A percentile compares a stretch with the other conserved stretches of the same genome.
These are phyloP conservation scores for Pangasius larnaudii DNA, from an alignment of 2,797 vertebrate species.

Conservation along the genomic window DNA sequence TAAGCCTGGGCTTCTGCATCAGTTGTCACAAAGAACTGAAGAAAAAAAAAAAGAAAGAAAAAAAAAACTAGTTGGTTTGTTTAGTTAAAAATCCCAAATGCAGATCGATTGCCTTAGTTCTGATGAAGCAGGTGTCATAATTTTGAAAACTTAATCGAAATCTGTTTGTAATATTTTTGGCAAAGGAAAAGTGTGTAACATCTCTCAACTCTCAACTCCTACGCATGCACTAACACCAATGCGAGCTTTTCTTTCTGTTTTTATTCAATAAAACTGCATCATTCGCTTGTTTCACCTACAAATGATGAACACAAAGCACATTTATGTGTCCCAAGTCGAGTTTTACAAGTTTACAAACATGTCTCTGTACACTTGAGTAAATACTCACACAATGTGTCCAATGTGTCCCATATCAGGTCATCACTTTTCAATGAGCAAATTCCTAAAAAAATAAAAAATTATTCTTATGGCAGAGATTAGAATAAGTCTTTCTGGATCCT, in stretches of 20 bases:
- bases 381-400: conserved; percentile 4
- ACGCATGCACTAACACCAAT: not conserved
- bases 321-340: not conserved
- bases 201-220: not conserved
- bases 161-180: not conserved
- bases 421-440: conserved; percentile 57
- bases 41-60: not conserved
- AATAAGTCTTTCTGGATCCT: conserved; percentile 68
- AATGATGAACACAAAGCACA: not conserved
- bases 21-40: not conserved
- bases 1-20: conserved; percentile 18
- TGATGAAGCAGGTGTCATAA: not conserved
- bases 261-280: not conserved
- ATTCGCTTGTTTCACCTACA: not conserved
- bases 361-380: not conserved
- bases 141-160: not conserved
- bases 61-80: not conserved
- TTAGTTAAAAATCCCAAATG: not conserved
- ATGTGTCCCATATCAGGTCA: conserved; percentile 57
- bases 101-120: not conserved
- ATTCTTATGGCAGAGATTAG: conserved; percentile 74
- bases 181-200: not conserved
- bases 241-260: not conserved
- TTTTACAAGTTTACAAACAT: conserved; percentile 1
- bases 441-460: conserved; percentile 63